Percentiles rank a stretch among this genome's conserved stretches.
These are phyloP conservation scores for Thryonomys swinderianus DNA, from an alignment of 2,113 vertebrate species.

Conservation along the genomic window DNA sequence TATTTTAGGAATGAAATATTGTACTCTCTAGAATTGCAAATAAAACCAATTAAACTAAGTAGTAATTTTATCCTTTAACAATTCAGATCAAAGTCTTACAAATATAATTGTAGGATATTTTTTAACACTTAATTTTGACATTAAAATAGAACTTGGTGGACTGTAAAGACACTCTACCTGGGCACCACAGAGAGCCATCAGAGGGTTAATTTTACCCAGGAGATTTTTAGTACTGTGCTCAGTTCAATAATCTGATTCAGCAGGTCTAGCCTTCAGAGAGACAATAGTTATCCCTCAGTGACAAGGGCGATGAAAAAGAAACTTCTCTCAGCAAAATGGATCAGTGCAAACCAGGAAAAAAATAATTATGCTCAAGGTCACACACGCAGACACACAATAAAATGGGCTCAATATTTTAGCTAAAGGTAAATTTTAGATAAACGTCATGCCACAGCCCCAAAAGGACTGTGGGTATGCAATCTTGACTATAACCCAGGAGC, in stretches of 20 bases:
- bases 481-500: not conserved
- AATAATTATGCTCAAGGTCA: not conserved
- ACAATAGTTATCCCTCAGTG: not conserved
- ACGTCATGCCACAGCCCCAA: not conserved
- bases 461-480: not conserved
- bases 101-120: not conserved
- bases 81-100: constrained; percentile 1
- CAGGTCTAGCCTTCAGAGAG: not conserved
- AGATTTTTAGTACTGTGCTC: not conserved
- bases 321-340: not conserved
- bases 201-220: not conserved
- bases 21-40: not conserved
- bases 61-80: not conserved
- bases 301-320: not conserved
- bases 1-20: not conserved
- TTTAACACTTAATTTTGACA: not conserved
- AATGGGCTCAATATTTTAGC: not conserved
- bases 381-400: not conserved
- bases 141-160: not conserved
- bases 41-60: not conserved
- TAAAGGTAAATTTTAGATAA: not conserved
- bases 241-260: not conserved
- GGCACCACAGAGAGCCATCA: not conserved
- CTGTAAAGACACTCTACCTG: not conserved
- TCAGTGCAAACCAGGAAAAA: not conserved